Evolutionary conservation across 2,797 vertebrate species (phyloP), one percentile per base, ranked within the genome.

Genomic region (Parauchenoglanis punctatus): DNA sequence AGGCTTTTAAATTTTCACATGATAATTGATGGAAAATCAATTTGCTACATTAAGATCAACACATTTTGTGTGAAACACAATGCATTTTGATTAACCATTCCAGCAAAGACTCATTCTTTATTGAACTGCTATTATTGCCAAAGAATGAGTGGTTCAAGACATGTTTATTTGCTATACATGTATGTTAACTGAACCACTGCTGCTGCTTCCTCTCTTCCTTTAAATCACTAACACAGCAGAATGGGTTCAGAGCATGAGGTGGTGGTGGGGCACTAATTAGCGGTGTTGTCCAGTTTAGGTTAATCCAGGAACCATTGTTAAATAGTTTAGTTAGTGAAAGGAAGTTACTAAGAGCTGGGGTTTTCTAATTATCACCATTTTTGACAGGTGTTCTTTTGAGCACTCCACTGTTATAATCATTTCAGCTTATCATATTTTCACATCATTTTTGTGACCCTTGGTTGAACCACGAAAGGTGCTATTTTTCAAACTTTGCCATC

Each of bases 191-290:
- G 78, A 88, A 88, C 56, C 65, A 84, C 54, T 76, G 67, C 67
- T 85, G 12, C 49, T 77, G 61, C 35, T 83, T 80, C 31, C 7
- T 72, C 35, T 10, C 20, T 56, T 67, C 63, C 49, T 68, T 85
- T 87, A 84, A 83, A 78, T 67, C 52, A 87, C 86, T 88, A 90
- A 90, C 90, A 68, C 84, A 83, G 89, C 87, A 87, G 90, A 82
- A 76, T 88, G 88, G 89, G 88, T 87, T 72, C 23, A 61, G 87
- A 65, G 83, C 83, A 90, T 90, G 89, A 89, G 87, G 80, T 63
- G 80, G 77, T 81, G 77, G 85, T 88, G 83, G 89, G 86, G 61
- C 83, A 78, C 8, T 81, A 75, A 86, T 86, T 86, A 78, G 72
- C 46, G 23, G 28, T 44, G 49, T 70, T 84, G 81, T 85, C 18